phyloP scores from a whole-genome alignment of 2,797 vertebrate genomes.

The Lates japonicus region DNA sequence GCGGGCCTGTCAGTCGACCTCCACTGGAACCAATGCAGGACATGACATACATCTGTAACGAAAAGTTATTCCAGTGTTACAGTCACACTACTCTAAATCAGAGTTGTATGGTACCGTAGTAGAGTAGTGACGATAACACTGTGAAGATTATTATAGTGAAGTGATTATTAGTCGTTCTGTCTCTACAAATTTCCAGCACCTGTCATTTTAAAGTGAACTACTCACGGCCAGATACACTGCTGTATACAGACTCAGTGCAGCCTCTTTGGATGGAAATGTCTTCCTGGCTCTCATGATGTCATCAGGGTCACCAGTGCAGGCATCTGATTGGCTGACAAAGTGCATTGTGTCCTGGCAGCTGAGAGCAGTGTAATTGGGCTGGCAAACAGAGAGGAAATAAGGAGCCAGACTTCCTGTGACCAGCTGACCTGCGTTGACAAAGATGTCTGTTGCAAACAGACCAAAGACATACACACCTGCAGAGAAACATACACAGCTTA shows the following conservation, averaged over 20 bases:
- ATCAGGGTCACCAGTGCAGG: slow-evolving; percentile 91
- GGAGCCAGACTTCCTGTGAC: slow-evolving; percentile 76
- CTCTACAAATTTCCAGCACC: not conserved
- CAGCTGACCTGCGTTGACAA: slow-evolving; percentile 94
- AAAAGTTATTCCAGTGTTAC: not conserved
- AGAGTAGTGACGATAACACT: too few species aligned
- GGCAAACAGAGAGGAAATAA: slow-evolving; percentile 84
- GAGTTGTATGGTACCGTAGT: too few species aligned
- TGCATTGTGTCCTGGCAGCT: slow-evolving; percentile 89
- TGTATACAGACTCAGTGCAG: slow-evolving; percentile 92
- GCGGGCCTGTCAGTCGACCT: slow-evolving; percentile 91
- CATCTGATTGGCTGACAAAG: slow-evolving; percentile 91
- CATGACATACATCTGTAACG: slow-evolving; percentile 87
- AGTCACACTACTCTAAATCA: not conserved
- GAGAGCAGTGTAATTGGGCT: slow-evolving; percentile 94
- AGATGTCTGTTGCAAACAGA: slow-evolving; percentile 94
- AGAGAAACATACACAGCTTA: slow-evolving; percentile 47
- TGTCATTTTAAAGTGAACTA: slow-evolving; percentile 30
- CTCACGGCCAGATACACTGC: slow-evolving; percentile 95
- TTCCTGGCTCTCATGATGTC: slow-evolving; percentile 92
- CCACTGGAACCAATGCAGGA: slow-evolving; percentile 91
- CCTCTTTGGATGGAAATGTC: slow-evolving; percentile 96
- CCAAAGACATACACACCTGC: slow-evolving; percentile 94
- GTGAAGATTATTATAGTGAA: too few species aligned
- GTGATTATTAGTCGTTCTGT: too few species aligned